Evolutionary conservation across 2,888 invertebrate genomes (phyloP).

Genomic region (Hypomecis punctinalis): DNA sequence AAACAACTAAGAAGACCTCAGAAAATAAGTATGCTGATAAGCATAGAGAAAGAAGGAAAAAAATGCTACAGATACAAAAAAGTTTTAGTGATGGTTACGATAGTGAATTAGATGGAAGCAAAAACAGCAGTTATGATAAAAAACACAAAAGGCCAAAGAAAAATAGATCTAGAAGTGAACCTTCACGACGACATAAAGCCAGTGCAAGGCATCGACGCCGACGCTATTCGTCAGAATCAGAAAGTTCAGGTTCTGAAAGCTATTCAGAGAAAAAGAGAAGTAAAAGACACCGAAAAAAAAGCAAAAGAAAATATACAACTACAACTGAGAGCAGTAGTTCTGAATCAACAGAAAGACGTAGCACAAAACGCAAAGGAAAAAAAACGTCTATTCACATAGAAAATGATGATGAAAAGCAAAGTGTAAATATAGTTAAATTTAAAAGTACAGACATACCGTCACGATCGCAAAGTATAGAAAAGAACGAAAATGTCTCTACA

Average conservation of each 20-base stretch:
- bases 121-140: slow-evolving; percentile 55
- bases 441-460: slow-evolving; percentile 60
- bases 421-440: slow-evolving; percentile 78
- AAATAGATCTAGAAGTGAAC: slow-evolving; percentile 80
- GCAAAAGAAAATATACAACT: slow-evolving; percentile 72
- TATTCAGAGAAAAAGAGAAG: slow-evolving; percentile 71
- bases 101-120: slow-evolving; percentile 67
- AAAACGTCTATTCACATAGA: slow-evolving; percentile 79
- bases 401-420: slow-evolving; percentile 75
- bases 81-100: slow-evolving; percentile 83
- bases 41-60: slow-evolving; percentile 69
- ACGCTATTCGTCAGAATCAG: slow-evolving; percentile 66
- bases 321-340: slow-evolving; percentile 76
- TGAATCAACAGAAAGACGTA: slow-evolving; percentile 74
- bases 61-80: slow-evolving; percentile 67
- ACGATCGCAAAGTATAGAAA: slow-evolving; percentile 50
- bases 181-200: slow-evolving; percentile 65
- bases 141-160: slow-evolving; percentile 66
- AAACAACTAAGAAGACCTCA: slow-evolving; percentile 54
- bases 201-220: slow-evolving; percentile 62
- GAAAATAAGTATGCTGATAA: slow-evolving; percentile 63
- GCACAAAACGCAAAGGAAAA: slow-evolving; percentile 75
- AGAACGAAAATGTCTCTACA: slow-evolving; percentile 50
- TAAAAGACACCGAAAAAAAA: slow-evolving; percentile 73
- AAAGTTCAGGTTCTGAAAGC: slow-evolving; percentile 68